Evolutionary conservation across 2,113 vertebrate species (phyloP), one percentile per base, ranked within the genome.

Genomic region (Nipponia nippon): DNA sequence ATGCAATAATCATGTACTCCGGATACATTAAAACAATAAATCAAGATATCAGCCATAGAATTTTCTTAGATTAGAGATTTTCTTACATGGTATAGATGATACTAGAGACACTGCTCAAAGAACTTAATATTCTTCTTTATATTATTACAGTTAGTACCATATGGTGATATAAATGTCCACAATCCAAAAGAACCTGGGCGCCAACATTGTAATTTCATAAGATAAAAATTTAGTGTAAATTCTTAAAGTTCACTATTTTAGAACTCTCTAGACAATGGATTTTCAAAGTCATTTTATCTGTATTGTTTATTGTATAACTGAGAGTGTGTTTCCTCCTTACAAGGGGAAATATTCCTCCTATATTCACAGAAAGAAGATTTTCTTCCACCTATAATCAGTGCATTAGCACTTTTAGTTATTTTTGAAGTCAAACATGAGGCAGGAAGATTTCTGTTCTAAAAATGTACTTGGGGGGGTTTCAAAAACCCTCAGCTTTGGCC

Each of bases 11-110:
- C 40, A 66, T 90, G 46, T 30, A 83, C 52, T 90, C 83, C 4
- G 20, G 58, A 83, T 66, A 72, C 27, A 93, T 18, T 89, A 80
- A 96, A 97, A 91, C 29, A 44, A 66, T 92, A 90, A 44, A 87
- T 92, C 73, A 89, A 81, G 66, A 63, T 58, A 86, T 47, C 34
- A 86, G 25, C 6, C 40, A 66, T 59, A 20, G 58, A 76, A 66
- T 89, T 62, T 34, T 63, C 65, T 40, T 55, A 47, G 47, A 79
- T 79, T 90, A 76, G 50, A 94, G 53, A 20, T 40, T 17, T 85
- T 79, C 34, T 83, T 97, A 53, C 59, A 27, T 20, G 10, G 15
- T 23, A 30, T n/a, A 61, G 47, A 47, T 80, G 10, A 63, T 44
- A 30, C 12, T 21, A 15, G 47, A 58, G 21, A 49, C 26, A 15